Percentiles rank a stretch among this genome's conserved stretches.
Conservation (phyloP, 1,140 invertebrate genomes). For the Hycleus phaleratus region DNA sequence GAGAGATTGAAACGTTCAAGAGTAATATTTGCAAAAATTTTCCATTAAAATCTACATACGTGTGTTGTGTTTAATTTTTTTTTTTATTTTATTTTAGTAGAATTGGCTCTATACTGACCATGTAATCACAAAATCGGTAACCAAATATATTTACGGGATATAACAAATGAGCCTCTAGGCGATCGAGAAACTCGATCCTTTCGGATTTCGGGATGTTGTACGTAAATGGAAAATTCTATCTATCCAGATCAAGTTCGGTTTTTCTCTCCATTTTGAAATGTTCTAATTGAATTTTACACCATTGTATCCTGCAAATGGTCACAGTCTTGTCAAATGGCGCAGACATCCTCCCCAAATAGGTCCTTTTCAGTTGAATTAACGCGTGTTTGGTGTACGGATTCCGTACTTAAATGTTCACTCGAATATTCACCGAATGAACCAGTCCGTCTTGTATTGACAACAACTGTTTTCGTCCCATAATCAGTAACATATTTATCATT, state of each 20-base stretch:
- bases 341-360: conserved; percentile 34
- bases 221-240: too few species aligned
- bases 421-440: conserved; percentile 58
- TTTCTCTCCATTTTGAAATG: too few species aligned
- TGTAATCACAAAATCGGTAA: too few species aligned
- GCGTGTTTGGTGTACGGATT: conserved; percentile 49
- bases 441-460: conserved; percentile 54
- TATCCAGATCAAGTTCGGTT: too few species aligned
- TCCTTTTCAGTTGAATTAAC: conserved; percentile 44
- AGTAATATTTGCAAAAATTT: not conserved
- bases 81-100: too few species aligned
- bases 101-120: too few species aligned
- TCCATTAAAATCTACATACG: too few species aligned
- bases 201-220: too few species aligned
- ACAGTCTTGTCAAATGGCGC: conserved; percentile 40
- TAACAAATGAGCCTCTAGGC: too few species aligned
- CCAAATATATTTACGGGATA: too few species aligned
- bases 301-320: conserved; percentile 38
- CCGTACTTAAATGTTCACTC: conserved; percentile 57
- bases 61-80: too few species aligned
- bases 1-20: not conserved
- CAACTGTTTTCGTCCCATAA: conserved; percentile 54
- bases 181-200: too few species aligned
- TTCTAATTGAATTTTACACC: conserved; percentile 25
- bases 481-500: conserved; percentile 54